phyloP scores from a whole-genome alignment of 2,888 invertebrate species.

The Elmis aenea region DNA sequence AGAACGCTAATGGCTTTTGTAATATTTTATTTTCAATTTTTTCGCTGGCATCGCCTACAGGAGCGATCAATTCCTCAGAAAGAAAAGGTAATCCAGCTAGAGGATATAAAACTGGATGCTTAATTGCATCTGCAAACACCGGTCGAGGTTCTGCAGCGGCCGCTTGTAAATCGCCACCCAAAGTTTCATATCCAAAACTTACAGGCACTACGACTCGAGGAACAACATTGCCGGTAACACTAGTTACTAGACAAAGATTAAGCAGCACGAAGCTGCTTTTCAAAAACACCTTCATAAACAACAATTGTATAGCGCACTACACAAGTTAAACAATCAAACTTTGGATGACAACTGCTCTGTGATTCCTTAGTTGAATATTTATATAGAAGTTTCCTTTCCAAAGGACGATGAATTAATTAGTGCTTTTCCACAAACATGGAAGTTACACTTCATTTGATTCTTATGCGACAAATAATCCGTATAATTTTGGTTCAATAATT shows the following conservation, averaged over 20 bases:
- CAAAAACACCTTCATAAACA: slow-evolving; percentile 2
- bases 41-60: slow-evolving; percentile 44
- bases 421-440: slow-evolving; percentile 2
- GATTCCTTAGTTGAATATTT: no score
- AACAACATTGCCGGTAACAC: slow-evolving; percentile 2
- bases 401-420: slow-evolving; percentile 3
- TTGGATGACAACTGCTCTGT: no score
- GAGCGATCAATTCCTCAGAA: background rate
- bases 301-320: background rate
- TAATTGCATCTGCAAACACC: slow-evolving; percentile 21
- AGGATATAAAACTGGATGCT: background rate
- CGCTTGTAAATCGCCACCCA: slow-evolving; percentile 24
- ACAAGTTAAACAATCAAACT: no score
- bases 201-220: slow-evolving; percentile 1
- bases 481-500: background rate
- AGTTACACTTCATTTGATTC: slow-evolving; percentile 4
- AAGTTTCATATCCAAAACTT: background rate
- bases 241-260: slow-evolving; percentile 4
- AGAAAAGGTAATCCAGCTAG: background rate
- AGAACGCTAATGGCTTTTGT: slow-evolving; percentile 34
- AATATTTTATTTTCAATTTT: slow-evolving; percentile 33
- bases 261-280: slow-evolving; percentile 18
- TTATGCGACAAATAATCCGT: slow-evolving; percentile 2
- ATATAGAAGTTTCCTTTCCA: slow-evolving; percentile 2
- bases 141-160: slow-evolving; percentile 34